phyloP scores from a whole-genome alignment of 2,888 invertebrate species.

The Eupelmus urozonus region DNA sequence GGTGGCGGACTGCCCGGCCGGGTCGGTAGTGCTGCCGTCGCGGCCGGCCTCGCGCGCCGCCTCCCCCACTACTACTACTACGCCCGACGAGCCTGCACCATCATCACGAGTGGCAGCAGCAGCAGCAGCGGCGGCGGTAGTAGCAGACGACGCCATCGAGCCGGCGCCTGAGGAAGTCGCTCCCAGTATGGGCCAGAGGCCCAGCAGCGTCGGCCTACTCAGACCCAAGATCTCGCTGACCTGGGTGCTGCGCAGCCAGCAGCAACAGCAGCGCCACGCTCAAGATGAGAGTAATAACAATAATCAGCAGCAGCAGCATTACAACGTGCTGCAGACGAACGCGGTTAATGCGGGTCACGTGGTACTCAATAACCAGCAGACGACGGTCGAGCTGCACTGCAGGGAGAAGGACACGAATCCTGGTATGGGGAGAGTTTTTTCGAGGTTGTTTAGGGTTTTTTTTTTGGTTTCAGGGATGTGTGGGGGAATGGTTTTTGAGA shows the following conservation, averaged over 20 bases:
- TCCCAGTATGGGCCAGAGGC: slow-evolving; percentile 72
- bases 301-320: slow-evolving; percentile 15
- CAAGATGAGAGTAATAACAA: too few relatives aligned
- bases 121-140: too few relatives aligned
- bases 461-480: too few relatives aligned
- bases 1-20: slow-evolving; percentile 72
- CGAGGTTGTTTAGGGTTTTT: too few relatives aligned
- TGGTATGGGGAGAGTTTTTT: too few relatives aligned
- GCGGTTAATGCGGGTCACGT: neutral
- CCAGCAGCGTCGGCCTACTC: slow-evolving; percentile 67
- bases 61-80: slow-evolving; percentile 60
- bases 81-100: slow-evolving; percentile 36
- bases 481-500: too few relatives aligned
- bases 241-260: slow-evolving; percentile 82
- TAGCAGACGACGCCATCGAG: too few relatives aligned
- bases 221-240: slow-evolving; percentile 85
- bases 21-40: slow-evolving; percentile 61
- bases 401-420: slow-evolving; percentile 52
- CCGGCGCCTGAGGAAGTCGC: too few relatives aligned
- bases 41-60: slow-evolving; percentile 62
- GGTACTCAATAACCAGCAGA: slow-evolving; percentile 45
- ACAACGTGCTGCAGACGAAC: neutral
- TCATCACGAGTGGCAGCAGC: too few relatives aligned
- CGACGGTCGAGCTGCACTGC: slow-evolving; percentile 39
- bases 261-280: slow-evolving; percentile 57